phyloP scores from a whole-genome alignment of 2,888 invertebrate genomes.

The Cancer borealis region DNA sequence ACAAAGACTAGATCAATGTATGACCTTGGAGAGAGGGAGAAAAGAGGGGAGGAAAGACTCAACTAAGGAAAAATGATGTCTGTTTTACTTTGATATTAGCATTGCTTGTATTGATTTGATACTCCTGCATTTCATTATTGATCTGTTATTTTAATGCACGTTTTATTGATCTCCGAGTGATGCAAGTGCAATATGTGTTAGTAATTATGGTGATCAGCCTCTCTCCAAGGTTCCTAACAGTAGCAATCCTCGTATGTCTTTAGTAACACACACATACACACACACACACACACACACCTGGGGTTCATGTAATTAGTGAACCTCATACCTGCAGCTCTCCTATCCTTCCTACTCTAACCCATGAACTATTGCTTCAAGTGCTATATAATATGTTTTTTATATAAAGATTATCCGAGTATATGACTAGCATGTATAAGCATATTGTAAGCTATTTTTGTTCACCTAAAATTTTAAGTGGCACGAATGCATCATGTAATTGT shows the following conservation, averaged over 20 bases:
- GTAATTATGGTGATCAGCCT: not conserved
- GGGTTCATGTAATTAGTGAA: not conserved
- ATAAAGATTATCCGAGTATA: constrained; percentile 25
- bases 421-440: constrained; percentile 41
- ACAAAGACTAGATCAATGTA: not conserved
- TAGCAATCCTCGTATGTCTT: not conserved
- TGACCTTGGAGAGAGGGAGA: not conserved
- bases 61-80: not conserved
- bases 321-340: not conserved
- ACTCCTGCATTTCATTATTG: not conserved
- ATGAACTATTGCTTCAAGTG: constrained; percentile 37
- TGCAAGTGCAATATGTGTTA: not conserved
- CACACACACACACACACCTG: not conserved
- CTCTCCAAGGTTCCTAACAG: not conserved
- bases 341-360: not conserved
- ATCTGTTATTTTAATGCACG: not conserved
- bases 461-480: constrained; percentile 34
- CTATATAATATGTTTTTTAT: constrained; percentile 29
- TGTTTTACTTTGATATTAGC: not conserved
- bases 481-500: constrained; percentile 34
- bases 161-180: not conserved
- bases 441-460: constrained; percentile 31
- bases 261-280: not conserved
- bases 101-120: not conserved
- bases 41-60: not conserved